Conservation (phyloP, 2,113 vertebrate species). For the Alosa alosa region DNA sequence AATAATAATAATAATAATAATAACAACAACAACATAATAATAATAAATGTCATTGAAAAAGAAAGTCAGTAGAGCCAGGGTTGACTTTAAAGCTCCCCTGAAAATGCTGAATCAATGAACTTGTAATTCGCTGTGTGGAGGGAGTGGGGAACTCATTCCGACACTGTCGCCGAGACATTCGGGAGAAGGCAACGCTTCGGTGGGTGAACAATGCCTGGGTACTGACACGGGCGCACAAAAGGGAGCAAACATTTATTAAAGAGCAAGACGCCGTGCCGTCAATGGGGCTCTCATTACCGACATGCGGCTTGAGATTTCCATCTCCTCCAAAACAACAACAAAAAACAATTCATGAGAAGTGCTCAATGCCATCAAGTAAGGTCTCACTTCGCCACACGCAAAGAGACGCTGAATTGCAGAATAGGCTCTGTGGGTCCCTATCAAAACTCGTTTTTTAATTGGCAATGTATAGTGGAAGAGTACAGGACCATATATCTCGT, state of each 20-base stretch:
- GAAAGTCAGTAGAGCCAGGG: slow-evolving; percentile 74
- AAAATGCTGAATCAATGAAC: slow-evolving; percentile 77
- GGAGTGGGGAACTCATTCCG: slow-evolving; percentile 40
- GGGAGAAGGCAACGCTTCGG: slow-evolving; percentile 27
- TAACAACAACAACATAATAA: background rate
- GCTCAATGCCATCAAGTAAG: background rate
- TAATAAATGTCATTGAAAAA: background rate
- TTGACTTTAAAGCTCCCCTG: slow-evolving; percentile 80
- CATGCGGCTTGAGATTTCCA: background rate
- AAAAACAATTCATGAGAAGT: background rate
- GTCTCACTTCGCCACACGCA: background rate
- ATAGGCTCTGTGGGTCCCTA: background rate
- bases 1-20: too few relatives aligned
- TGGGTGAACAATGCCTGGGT: slow-evolving; percentile 16
- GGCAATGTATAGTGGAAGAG: slow-evolving; percentile 3
- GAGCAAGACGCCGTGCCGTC: background rate
- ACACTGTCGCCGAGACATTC: slow-evolving; percentile 24
- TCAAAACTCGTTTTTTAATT: slow-evolving; percentile 14
- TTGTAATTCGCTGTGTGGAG: slow-evolving; percentile 47
- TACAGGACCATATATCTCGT: background rate
- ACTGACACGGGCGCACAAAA: background rate
- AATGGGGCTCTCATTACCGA: background rate
- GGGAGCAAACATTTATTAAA: slow-evolving; percentile 29
- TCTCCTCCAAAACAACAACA: background rate
- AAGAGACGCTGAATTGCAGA: slow-evolving; percentile 15